Base-by-base conservation (phyloP, 2,797 vertebrate species). In the Vipera latastei region DNA sequence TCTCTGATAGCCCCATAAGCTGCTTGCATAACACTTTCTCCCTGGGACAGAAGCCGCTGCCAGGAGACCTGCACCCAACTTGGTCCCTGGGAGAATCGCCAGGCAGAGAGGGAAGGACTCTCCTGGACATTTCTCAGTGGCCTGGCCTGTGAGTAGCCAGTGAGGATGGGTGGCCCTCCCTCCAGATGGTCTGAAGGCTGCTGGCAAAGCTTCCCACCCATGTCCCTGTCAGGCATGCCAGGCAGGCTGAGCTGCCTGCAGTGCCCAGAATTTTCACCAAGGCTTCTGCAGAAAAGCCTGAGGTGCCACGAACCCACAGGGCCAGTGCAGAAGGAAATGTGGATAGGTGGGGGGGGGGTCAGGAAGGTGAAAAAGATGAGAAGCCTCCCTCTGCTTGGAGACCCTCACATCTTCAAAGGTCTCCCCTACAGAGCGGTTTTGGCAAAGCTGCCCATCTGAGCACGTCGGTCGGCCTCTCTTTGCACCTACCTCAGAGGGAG, bases 81-180 rank as follows among this genome's bases (percentile, higher is more conserved):
- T 0, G 6, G n/a, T 38, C 32, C 69, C 1, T 2, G 1, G 32
- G 38, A 44, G 73, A 38, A 44, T 9, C 38, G 0, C 73, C 3
- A 7, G 18, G 38, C 7, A 20, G 73, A 44, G 38, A 9, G 73
- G 32, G 20, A 73, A 38, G 18, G 69, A 38, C 7, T 6, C 69
- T 73, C 7, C 69, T 38, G 69, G 69, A 3, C 1, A 6, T 32
- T 44, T 38, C 16, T 3, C 32, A 16, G n/a, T 69, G 65, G 5
- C n/a, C 65, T 16, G 14, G 65, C 65, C 6, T 2, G 65, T 13
- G 65, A 32, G 11, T n/a, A 69, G n/a, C 65, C 0, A 14, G 14
- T 16, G n/a, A 38, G 16, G 69, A 20, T 38, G 65, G 65, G 32
- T 18, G 65, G n/a, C 69, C 16, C 32, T 73, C 3, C 16, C 32